Conservation (phyloP, 1,140 invertebrate genomes). For the Drosophila setifemur region DNA sequence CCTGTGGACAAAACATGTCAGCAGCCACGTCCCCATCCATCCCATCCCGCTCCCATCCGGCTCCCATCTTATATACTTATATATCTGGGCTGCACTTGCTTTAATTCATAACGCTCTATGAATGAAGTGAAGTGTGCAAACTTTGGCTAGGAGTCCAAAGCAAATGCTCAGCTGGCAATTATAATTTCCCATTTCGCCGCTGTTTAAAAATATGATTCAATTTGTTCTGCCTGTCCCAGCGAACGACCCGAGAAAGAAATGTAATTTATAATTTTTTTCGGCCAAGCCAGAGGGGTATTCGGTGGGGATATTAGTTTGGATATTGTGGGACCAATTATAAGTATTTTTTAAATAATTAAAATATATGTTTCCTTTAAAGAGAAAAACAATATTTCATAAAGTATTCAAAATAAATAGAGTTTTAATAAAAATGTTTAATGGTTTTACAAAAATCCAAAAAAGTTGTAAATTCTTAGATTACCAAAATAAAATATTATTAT, state of each 20-base stretch:
- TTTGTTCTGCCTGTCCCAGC: constrained; percentile 54
- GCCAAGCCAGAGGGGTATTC: not conserved
- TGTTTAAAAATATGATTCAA: constrained; percentile 78
- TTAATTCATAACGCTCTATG: constrained; percentile 61
- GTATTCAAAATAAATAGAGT: too few relatives aligned
- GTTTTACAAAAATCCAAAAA: too few relatives aligned
- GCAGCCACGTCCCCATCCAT: constrained; percentile 56
- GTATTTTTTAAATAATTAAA: not conserved
- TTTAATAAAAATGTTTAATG: too few relatives aligned
- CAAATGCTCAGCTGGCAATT: constrained; percentile 73
- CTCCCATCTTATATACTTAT: constrained; percentile 1
- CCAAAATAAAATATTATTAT: too few relatives aligned
- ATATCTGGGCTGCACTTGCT: constrained; percentile 16
- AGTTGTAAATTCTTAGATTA: too few relatives aligned
- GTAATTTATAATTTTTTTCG: constrained; percentile 30
- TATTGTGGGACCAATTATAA: not conserved
- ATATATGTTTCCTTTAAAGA: not conserved
- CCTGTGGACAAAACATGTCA: constrained; percentile 80
- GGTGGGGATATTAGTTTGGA: not conserved
- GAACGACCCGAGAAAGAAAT: constrained; percentile 26
- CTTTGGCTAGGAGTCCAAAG: constrained; percentile 28
- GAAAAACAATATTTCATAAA: too few relatives aligned
- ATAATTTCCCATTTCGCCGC: constrained; percentile 72
- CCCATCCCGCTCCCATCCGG: not conserved
- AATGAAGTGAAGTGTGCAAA: constrained; percentile 59